Base-by-base conservation (phyloP, 1,140 invertebrate species). In the Megalonaias nervosa region DNA sequence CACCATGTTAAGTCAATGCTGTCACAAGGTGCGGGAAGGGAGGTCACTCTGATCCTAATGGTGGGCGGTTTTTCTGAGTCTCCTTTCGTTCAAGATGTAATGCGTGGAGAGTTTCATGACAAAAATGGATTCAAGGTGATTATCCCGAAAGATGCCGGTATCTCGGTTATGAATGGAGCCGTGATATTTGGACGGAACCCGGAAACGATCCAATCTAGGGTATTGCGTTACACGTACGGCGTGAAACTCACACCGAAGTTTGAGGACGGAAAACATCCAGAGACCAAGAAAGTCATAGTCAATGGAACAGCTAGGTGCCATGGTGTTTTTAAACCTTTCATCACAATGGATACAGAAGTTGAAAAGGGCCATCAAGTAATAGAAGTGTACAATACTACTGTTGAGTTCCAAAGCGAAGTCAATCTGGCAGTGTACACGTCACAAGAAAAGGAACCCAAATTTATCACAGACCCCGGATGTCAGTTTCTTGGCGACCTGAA, bases 1-100 rank as follows among this genome's bases (percentile, higher is more conserved):
- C 9, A 59, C 0, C 67, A 77, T n/a, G 71, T 77, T 19, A 62
- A 59, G 17, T 71, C 71, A 19, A 31, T 77, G 5, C 16, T 21
- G 12, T 23, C 13, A 48, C 38, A 48, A 19, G 57, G 62, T 15
- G 55, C n/a, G 13, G 67, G 67, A 14, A 64, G 48, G 26, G 58
- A 64, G 16, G 57, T 68, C 17, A 55, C 62, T 17, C 58, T 68
- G 6, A 77, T 77, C 17, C 62, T 77, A 55, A 70, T 77, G 62
- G 75, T 77, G 6, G 75, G 75, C 13, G 75, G 75, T 6, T 71
- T 77, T 67, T 77, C 75, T n/a, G 75, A 77, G 48, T 77, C 75
- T 19, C 69, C 75, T 2, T 66, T 71, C 55, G 75, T 77, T 14
- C 68, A 71, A 55, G 17, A 77, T 17, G 61, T 64, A 16, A 77